Evolutionary conservation across 2,797 vertebrate genomes (phyloP).

Genomic region (Rhabdomys pumilio): DNA sequence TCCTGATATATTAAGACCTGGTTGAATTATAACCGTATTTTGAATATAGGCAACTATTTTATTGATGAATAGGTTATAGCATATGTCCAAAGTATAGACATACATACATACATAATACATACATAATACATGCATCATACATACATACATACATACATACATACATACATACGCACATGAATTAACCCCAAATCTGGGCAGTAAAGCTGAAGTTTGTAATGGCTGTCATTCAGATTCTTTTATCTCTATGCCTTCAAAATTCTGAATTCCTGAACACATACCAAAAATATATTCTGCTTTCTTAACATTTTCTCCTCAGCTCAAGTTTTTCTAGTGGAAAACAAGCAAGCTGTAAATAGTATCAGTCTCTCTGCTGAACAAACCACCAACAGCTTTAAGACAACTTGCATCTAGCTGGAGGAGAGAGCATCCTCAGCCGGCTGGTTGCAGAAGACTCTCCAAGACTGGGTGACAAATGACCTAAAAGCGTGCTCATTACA

Average conservation of each 20-base stretch:
- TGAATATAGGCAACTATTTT: not conserved
- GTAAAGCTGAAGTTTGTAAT: not conserved
- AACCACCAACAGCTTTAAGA: not conserved
- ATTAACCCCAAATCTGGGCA: not conserved
- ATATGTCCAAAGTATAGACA: not conserved
- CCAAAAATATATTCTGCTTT: slow-evolving; percentile 47
- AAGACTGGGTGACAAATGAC: accelerated
- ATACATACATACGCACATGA: not conserved
- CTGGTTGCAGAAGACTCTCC: not conserved
- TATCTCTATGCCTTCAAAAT: not conserved
- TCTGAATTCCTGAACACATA: not conserved
- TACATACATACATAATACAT: not conserved
- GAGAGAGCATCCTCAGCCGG: not conserved
- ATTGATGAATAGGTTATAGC: not conserved
- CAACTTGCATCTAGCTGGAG: no score
- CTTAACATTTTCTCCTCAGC: slow-evolving; percentile 34
- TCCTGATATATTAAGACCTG: not conserved
- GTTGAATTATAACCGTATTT: not conserved
- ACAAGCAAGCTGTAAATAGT: not conserved
- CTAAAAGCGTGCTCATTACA: accelerated
- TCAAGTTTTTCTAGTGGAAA: slow-evolving; percentile 27
- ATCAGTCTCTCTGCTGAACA: not conserved
- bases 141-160: not conserved
- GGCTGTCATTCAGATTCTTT: not conserved
- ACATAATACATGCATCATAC: not conserved